Evolutionary conservation across 1,140 invertebrate species (phyloP).

Genomic region (Nylanderia fulva): DNA sequence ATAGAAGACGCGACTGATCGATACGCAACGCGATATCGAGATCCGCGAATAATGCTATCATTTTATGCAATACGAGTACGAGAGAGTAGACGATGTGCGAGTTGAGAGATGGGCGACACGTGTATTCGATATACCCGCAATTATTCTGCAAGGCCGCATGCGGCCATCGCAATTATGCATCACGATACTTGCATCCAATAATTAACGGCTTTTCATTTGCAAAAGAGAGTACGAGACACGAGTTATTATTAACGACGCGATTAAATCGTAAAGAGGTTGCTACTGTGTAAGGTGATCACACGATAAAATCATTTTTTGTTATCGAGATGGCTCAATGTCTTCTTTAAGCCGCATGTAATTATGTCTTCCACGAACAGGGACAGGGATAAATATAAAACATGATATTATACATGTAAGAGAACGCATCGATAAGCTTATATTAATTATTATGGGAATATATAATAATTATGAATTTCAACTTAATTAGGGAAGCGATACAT

Average conservation of each 20-base stretch:
- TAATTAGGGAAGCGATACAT: neutral
- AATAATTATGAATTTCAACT: neutral
- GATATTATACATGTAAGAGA: neutral
- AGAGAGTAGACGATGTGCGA: too few relatives aligned
- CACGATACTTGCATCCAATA: constrained; percentile 28
- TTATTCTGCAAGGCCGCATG: constrained; percentile 29
- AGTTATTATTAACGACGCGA: constrained; percentile 51
- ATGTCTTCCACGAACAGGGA: neutral
- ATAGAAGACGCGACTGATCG: neutral
- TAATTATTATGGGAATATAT: constrained; percentile 5
- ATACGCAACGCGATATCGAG: constrained; percentile 49
- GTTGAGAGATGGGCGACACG: constrained; percentile 20
- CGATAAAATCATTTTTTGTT: constrained; percentile 15
- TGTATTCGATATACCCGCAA: constrained; percentile 29
- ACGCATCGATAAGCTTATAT: neutral
- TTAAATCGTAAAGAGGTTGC: constrained; percentile 29
- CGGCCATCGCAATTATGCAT: constrained; percentile 33
- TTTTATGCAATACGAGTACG: neutral
- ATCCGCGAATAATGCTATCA: constrained; percentile 57
- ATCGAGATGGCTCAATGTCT: constrained; percentile 36
- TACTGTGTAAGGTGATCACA: constrained; percentile 36
- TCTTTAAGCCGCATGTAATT: constrained; percentile 35
- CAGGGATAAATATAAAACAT: neutral
- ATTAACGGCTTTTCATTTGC: constrained; percentile 41
- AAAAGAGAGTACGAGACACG: constrained; percentile 14